Evolutionary conservation across 30 jellyfish, hydroid and myxozoan genomes (phyloP).

Genomic region (Pelagia noctiluca): DNA sequence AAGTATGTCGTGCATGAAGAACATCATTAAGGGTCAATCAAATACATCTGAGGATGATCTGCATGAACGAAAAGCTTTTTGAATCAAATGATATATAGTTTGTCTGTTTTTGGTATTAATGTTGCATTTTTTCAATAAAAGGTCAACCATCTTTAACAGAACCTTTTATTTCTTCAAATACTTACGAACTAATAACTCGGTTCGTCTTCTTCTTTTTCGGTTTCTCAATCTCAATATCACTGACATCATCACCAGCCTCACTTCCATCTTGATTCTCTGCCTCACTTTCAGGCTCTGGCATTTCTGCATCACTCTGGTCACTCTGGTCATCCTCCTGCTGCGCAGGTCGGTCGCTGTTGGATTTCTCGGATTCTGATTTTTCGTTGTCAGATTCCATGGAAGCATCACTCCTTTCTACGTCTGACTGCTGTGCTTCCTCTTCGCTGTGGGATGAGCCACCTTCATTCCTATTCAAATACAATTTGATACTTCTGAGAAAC

Average conservation of each 20-base stretch:
- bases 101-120: too few relatives aligned
- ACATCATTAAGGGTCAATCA: too few relatives aligned
- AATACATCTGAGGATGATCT: too few relatives aligned
- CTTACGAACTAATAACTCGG: constrained; percentile 69
- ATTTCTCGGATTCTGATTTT: not conserved
- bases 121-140: too few relatives aligned
- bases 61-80: too few relatives aligned
- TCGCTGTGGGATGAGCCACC: constrained; percentile 22
- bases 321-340: not conserved
- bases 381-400: constrained; percentile 15
- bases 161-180: not conserved
- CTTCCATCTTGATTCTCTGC: not conserved
- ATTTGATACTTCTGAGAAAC: too few relatives aligned
- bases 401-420: constrained; percentile 10
- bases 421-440: constrained; percentile 24
- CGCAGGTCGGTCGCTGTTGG: too few relatives aligned
- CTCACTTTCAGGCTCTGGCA: not conserved
- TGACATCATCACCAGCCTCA: not conserved
- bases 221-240: constrained; percentile 55
- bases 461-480: too few relatives aligned
- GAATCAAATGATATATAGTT: too few relatives aligned
- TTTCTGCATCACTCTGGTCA: constrained; percentile 4
- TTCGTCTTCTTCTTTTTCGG: constrained; percentile 53
- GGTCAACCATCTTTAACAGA: too few relatives aligned
- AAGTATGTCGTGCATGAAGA: too few relatives aligned